phyloP scores from a whole-genome alignment of 2,888 invertebrate species.

The Athrips mouffetella region DNA sequence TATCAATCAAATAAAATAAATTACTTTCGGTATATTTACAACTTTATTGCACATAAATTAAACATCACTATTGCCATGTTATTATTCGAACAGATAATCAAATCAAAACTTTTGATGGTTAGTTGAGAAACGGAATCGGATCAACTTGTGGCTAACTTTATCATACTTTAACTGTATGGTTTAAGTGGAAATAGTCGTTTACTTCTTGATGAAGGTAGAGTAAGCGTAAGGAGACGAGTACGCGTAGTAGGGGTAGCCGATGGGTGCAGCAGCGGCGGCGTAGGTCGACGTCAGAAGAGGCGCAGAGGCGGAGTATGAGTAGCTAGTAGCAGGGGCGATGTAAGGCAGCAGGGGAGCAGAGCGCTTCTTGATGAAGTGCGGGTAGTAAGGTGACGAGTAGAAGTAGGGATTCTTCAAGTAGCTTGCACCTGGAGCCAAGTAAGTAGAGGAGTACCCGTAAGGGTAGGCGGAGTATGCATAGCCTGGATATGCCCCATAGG shows the following conservation, averaged over 20 bases:
- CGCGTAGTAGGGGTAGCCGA: neutral
- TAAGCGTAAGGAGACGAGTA: slow-evolving; percentile 6
- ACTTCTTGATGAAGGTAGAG: slow-evolving; percentile 11
- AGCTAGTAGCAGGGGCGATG: slow-evolving; percentile 1
- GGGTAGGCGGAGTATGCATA: slow-evolving; percentile 14
- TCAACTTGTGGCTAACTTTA: neutral
- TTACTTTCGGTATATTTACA: slow-evolving; percentile 10
- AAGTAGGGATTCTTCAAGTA: slow-evolving; percentile 1
- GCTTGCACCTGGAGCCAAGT: slow-evolving; percentile 31
- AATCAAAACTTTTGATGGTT: neutral
- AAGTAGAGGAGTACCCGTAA: slow-evolving; percentile 15
- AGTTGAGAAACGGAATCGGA: slow-evolving; percentile 3
- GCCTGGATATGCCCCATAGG: too few species aligned
- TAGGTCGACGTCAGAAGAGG: slow-evolving; percentile 7
- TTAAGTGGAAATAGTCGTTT: neutral
- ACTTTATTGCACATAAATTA: slow-evolving; percentile 5
- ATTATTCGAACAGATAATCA: neutral
- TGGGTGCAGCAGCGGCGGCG: neutral
- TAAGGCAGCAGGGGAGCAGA: slow-evolving; percentile 1
- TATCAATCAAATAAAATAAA: neutral
- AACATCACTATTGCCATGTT: slow-evolving; percentile 11
- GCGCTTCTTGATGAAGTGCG: slow-evolving; percentile 12
- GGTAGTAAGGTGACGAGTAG: slow-evolving; percentile 5
- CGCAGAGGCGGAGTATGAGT: slow-evolving; percentile 8
- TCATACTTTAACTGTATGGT: neutral